These are phyloP conservation scores for Axis porcinus DNA, from an alignment of 2,113 vertebrate species.

Conservation along the genomic window DNA sequence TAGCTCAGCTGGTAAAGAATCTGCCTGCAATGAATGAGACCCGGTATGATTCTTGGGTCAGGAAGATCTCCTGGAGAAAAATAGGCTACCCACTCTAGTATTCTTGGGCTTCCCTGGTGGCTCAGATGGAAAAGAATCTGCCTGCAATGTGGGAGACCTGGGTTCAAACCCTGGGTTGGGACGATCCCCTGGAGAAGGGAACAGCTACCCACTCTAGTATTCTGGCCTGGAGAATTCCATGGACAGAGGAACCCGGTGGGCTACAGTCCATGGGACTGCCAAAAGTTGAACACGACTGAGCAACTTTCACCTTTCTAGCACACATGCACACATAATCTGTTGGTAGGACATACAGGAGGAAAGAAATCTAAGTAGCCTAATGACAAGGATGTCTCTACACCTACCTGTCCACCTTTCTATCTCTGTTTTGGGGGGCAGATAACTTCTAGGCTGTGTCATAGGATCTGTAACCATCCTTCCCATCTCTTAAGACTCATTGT, in stretches of 20 bases:
- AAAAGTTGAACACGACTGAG: neutral
- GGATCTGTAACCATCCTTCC: neutral
- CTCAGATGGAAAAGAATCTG: neutral
- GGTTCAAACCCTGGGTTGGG: neutral
- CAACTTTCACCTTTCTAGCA: neutral
- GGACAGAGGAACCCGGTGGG: neutral
- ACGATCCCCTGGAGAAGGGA: neutral
- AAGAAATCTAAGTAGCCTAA: neutral
- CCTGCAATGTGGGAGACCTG: neutral
- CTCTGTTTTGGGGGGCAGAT: neutral
- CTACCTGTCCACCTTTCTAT: accelerated
- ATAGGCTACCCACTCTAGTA: neutral
- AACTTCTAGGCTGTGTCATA: accelerated
- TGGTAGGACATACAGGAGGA: neutral
- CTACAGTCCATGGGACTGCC: neutral
- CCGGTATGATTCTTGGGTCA: neutral
- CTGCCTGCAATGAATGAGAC: neutral
- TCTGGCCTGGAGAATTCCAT: neutral
- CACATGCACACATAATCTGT: neutral
- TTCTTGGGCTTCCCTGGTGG: neutral
- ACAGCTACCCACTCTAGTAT: neutral
- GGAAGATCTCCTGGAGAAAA: neutral
- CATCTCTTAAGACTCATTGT: accelerated
- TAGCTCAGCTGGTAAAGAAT: neutral
- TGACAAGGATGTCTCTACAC: neutral